Conservation (phyloP, 2,888 invertebrate genomes). For the Pterostichus niger region DNA sequence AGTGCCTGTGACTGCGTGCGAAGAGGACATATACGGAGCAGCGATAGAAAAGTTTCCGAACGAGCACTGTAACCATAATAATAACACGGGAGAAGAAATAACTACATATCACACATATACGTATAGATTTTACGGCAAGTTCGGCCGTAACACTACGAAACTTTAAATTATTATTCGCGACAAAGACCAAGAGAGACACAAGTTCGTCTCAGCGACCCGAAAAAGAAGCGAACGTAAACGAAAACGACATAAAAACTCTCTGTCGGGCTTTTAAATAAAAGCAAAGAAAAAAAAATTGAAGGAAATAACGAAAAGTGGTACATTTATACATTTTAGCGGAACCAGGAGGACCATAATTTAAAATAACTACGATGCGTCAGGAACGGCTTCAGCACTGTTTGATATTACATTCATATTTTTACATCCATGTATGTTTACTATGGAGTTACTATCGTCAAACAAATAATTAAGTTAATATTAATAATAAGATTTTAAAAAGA, state of each 20-base stretch:
- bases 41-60: constrained; percentile 52
- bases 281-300: constrained; percentile 56
- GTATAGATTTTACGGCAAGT: constrained; percentile 55
- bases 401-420: constrained; percentile 3
- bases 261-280: constrained; percentile 51
- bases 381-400: constrained; percentile 6
- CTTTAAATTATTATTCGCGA: constrained; percentile 56
- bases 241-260: constrained; percentile 55
- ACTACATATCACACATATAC: constrained; percentile 46
- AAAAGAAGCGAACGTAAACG: constrained; percentile 47
- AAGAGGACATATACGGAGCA: constrained; percentile 35
- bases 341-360: constrained; percentile 53
- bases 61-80: constrained; percentile 51
- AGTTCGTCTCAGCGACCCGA: constrained; percentile 17
- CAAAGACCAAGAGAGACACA: constrained; percentile 42
- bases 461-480: no score
- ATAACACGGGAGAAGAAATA: constrained; percentile 47
- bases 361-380: constrained; percentile 44
- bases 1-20: constrained; percentile 46
- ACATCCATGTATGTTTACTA: neutral
- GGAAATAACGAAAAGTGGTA: constrained; percentile 59
- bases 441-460: neutral
- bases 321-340: constrained; percentile 59
- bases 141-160: constrained; percentile 52
- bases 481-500: no score